These are phyloP conservation scores for Microplitis mediator DNA, from an alignment of 1,140 invertebrate genomes.

Conservation along the genomic window DNA sequence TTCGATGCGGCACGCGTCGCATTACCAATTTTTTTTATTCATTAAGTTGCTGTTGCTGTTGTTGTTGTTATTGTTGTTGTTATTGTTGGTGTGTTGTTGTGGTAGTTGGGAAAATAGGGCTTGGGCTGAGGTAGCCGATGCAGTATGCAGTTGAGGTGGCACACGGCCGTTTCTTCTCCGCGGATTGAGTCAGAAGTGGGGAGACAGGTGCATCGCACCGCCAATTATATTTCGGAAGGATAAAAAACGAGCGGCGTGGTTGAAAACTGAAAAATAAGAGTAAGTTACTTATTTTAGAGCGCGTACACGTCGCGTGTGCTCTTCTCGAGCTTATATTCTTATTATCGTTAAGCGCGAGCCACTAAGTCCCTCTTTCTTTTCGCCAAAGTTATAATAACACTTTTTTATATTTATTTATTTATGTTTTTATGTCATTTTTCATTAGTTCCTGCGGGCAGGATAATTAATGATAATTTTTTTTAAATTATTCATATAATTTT, in stretches of 20 bases:
- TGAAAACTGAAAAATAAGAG: conserved; percentile 52
- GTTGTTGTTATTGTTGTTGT: not conserved
- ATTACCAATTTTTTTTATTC: not conserved
- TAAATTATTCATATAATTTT: no score
- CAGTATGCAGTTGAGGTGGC: not conserved
- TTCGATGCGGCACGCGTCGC: conserved; percentile 24
- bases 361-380: conserved; percentile 1
- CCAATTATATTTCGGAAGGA: conserved; percentile 63
- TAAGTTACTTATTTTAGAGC: not conserved
- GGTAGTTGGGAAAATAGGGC: not conserved
- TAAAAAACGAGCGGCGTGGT: conserved; percentile 50
- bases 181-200: conserved; percentile 31
- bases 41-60: not conserved
- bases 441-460: no score
- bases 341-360: conserved; percentile 1
- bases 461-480: no score
- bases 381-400: not conserved
- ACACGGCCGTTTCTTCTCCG: conserved; percentile 10
- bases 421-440: not conserved
- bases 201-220: conserved; percentile 62
- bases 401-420: not conserved
- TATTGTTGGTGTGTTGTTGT: not conserved
- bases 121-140: conserved; percentile 6
- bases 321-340: not conserved
- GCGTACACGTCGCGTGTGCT: conserved; percentile 11